Base-by-base conservation (phyloP, 2,113 vertebrate species). In the Nothoprocta pentlandii region DNA sequence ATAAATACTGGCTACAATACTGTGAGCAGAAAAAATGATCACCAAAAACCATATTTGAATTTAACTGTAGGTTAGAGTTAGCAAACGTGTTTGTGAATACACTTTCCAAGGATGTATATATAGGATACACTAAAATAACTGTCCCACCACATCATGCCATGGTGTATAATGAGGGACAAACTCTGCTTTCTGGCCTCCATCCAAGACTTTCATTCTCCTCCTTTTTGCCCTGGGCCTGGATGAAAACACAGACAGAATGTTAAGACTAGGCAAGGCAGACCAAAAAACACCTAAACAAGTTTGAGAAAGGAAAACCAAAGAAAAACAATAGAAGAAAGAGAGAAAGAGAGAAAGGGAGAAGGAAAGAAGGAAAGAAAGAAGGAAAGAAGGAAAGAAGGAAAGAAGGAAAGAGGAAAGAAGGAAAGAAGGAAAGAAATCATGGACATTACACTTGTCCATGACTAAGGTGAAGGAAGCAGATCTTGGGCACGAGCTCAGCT, bases 1-100 rank as follows among this genome's bases (percentile, higher is more conserved):
- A 93, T 78, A 92, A 93, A 88, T 84, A 58, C 62, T 36, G 54
- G 39, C 44, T 80, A 81, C 68, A 93, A 96, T 28, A 89, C 90
- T 95, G 92, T 96, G 58, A 93, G 85, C 32, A 63, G 61, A 58
- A 76, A 73, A 49, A 64, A 16, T 0, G 1, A 19, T 4, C 26
- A 16, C 61, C 44, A 81, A 74, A 93, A 63, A 9, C 44, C 28
- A 2, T 6, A 9, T 36, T 82, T 87, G 51, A 82, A 77, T 80
- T 59, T 68, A 34, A n/a, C 56, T 66, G 49, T 47, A 75, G 34
- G 59, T 49, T 61, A 49, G 59, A 58, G 46, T 36, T 34, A 53
- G 49, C 36, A 41, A 54, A 23, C 0, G 1, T 36, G 12, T 42
- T 49, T 80, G 54, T 39, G 54, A 28, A 10, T 39, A 16, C 1